Percentiles rank a stretch among this genome's conserved stretches.
Conservation (phyloP, 2,797 vertebrate species). For the Falco naumanni region DNA sequence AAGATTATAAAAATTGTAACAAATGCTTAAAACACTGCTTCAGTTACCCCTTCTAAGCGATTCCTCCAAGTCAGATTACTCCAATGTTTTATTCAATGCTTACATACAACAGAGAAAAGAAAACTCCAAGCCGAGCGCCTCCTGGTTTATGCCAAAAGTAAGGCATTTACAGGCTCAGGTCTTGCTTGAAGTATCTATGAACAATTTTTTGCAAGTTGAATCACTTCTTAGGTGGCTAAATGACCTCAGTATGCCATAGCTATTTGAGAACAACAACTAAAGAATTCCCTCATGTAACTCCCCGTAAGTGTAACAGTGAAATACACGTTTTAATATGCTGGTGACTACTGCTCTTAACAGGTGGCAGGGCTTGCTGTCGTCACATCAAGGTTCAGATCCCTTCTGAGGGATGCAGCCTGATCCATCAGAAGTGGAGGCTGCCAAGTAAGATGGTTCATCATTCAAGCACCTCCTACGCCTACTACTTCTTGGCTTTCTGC, state of each 20-base stretch:
- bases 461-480: not conserved
- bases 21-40: not conserved
- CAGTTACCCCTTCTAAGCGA: not conserved
- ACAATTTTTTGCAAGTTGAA: not conserved
- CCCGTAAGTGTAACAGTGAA: not conserved
- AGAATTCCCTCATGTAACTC: not conserved
- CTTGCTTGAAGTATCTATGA: not conserved
- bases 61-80: not conserved
- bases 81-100: not conserved
- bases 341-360: not conserved
- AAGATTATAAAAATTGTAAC: not conserved
- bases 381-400: not conserved
- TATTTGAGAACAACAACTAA: not conserved
- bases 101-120: not conserved
- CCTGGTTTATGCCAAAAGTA: not conserved
- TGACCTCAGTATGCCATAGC: not conserved
- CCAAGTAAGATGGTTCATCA: not conserved
- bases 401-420: not conserved
- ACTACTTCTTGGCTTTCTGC: not conserved
- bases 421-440: not conserved
- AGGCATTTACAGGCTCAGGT: not conserved
- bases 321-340: not conserved
- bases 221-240: not conserved
- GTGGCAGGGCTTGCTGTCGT: not conserved
- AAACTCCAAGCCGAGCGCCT: not conserved